Conservation (phyloP, 2,888 invertebrate genomes). For the Blomia tropicalis region DNA sequence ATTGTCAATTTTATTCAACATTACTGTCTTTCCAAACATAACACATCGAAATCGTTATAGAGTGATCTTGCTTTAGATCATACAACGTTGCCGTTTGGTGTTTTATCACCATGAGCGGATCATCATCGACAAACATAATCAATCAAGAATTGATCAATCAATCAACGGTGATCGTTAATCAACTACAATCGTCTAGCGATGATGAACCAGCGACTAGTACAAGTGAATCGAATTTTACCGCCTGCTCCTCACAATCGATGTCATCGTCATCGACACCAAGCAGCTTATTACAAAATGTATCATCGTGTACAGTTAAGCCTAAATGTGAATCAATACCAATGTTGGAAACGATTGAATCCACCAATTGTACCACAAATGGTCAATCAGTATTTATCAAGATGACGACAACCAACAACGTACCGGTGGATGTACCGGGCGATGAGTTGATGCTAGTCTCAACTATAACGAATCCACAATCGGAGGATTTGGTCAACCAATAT, state of each 20-base stretch:
- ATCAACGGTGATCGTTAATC: not conserved
- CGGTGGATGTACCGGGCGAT: not conserved
- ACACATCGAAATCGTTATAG: too few species aligned
- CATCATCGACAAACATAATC: not conserved
- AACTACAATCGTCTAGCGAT: constrained; percentile 1
- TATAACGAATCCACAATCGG: not conserved
- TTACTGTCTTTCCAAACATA: too few species aligned
- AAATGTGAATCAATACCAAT: not conserved
- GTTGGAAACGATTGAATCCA: not conserved
- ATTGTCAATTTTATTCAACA: too few species aligned
- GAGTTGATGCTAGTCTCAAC: not conserved
- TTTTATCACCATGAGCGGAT: too few species aligned
- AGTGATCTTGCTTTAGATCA: too few species aligned
- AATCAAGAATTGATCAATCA: not conserved
- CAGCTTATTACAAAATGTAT: not conserved
- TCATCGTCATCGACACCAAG: not conserved
- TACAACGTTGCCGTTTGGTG: too few species aligned
- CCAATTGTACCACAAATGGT: not conserved
- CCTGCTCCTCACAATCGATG: not conserved
- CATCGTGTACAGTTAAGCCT: not conserved
- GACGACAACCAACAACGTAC: not conserved
- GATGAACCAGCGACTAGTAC: not conserved
- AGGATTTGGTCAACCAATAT: not conserved
- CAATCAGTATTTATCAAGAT: not conserved
- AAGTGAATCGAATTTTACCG: not conserved